phyloP scores from a whole-genome alignment of 2,797 vertebrate species.

The Threskiornis aethiopicus region DNA sequence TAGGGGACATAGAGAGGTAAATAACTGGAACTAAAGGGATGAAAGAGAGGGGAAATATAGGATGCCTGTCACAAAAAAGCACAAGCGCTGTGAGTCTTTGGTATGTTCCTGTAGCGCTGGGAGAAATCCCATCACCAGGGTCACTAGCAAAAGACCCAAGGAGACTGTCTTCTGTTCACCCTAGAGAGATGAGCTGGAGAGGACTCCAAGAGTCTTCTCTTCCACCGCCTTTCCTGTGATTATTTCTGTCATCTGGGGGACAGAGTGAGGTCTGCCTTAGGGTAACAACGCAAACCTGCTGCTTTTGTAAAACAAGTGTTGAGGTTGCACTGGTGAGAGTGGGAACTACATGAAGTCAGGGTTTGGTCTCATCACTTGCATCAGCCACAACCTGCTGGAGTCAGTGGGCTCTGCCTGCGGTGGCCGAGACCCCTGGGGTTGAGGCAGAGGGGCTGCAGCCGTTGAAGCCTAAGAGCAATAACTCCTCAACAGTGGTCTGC shows the following conservation, averaged over 20 bases:
- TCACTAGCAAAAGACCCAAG: background rate
- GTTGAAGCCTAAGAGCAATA: fast-evolving
- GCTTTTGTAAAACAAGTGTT: background rate
- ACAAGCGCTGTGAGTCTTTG: background rate
- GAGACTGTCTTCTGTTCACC: background rate
- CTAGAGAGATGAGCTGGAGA: background rate
- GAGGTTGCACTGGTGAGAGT: background rate
- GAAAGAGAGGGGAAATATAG: background rate
- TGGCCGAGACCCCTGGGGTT: background rate
- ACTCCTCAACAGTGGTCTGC: background rate
- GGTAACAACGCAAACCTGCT: background rate
- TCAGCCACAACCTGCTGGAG: background rate
- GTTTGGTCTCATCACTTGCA: background rate
- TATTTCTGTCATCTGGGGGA: background rate
- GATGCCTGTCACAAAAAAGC: background rate
- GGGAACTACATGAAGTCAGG: background rate
- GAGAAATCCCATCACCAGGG: background rate
- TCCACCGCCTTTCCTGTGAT: background rate
- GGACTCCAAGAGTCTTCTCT: background rate
- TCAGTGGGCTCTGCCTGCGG: background rate
- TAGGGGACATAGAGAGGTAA: background rate
- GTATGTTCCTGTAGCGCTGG: background rate
- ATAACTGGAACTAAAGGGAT: background rate
- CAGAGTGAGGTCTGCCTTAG: background rate
- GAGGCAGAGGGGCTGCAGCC: background rate